These are phyloP conservation scores for Paelopatides confundens DNA, from an alignment of 53 echinoderm and acorn worm species.

Conservation along the genomic window DNA sequence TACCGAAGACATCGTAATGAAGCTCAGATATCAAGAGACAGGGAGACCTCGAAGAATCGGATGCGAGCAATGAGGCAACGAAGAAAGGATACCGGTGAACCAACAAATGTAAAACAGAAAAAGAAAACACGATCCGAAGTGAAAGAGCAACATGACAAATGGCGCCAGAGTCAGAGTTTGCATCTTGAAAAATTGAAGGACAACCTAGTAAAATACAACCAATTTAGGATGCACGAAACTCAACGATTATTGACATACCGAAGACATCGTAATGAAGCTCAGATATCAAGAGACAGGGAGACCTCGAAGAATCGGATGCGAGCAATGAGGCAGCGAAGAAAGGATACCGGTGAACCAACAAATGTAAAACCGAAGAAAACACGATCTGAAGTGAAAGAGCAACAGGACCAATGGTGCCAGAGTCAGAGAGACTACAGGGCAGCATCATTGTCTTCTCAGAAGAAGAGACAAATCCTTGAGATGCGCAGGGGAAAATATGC, in stretches of 20 bases:
- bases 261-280: neutral
- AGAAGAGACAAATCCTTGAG: neutral
- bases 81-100: neutral
- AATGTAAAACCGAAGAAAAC: neutral
- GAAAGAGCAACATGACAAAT: constrained; percentile 9
- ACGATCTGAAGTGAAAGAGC: constrained; percentile 8
- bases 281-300: neutral
- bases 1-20: neutral
- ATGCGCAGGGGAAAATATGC: neutral
- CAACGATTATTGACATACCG: neutral
- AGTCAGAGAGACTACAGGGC: neutral
- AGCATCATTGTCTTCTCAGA: neutral
- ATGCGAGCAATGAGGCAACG: neutral
- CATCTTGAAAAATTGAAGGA: neutral
- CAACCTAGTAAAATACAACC: neutral
- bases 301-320: neutral
- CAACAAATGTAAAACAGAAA: neutral
- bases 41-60: neutral
- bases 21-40: neutral
- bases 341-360: neutral
- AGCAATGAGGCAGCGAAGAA: neutral
- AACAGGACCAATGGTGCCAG: constrained; percentile 1
- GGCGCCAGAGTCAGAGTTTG: neutral
- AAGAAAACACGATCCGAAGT: constrained; percentile 26
- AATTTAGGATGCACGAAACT: neutral